Evolutionary conservation across 2,888 invertebrate genomes (phyloP).

Genomic region (Dicyrtoma fusca): DNA sequence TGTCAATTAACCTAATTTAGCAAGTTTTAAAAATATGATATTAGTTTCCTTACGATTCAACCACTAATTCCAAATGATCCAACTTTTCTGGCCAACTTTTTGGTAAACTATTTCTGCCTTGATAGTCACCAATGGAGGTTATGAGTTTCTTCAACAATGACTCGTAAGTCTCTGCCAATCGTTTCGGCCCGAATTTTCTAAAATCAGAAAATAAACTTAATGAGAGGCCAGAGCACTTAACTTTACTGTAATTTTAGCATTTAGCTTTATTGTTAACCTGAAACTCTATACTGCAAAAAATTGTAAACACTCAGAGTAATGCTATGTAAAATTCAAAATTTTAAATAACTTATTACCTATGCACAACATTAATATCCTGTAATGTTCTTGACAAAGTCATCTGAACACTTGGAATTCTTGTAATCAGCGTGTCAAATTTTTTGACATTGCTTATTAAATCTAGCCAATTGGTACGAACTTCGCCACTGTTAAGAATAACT

Average conservation of each 20-base stretch:
- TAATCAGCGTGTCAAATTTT: conserved; percentile 70
- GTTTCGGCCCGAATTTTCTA: conserved; percentile 87
- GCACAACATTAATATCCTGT: conserved; percentile 78
- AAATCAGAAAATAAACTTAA: neutral
- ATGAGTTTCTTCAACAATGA: conserved; percentile 79
- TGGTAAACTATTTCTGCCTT: conserved; percentile 70
- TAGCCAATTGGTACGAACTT: conserved; percentile 91
- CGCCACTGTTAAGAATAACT: conserved; percentile 86
- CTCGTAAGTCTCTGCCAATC: conserved; percentile 84
- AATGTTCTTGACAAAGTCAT: conserved; percentile 81
- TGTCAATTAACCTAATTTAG: too few species aligned
- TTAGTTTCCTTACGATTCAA: conserved; percentile 81
- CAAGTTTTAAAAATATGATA: neutral
- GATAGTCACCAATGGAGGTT: conserved; percentile 79
- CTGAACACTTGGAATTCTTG: conserved; percentile 80
- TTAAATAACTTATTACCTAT: conserved; percentile 75
- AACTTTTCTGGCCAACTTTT: conserved; percentile 73
- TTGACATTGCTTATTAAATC: conserved; percentile 82
- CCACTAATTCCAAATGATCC: conserved; percentile 77
- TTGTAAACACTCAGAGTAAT: neutral
- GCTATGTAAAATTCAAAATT: too few species aligned
- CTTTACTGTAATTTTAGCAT: too few species aligned
- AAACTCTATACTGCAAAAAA: too few species aligned
- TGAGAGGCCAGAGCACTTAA: too few species aligned
- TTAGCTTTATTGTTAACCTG: too few species aligned